Conservation (phyloP, 2,797 vertebrate genomes). For the Otolemur crassicaudatus region DNA sequence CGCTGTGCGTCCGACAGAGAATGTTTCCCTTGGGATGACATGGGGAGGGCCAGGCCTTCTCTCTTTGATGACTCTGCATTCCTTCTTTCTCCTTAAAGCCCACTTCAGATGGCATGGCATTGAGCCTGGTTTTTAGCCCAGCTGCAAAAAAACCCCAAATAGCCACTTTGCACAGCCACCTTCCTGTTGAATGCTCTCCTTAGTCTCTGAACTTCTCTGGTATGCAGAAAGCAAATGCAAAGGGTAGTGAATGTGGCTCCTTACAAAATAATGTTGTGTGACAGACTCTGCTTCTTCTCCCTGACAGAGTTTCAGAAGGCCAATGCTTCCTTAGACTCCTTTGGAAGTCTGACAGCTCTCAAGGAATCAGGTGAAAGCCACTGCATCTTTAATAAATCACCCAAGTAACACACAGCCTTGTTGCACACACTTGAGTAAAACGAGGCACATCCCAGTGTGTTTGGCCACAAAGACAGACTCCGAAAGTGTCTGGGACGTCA, state of each 20-base stretch:
- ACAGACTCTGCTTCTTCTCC: neutral
- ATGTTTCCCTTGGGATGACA: neutral
- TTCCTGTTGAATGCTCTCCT: neutral
- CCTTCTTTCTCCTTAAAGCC: neutral
- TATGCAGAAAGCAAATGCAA: neutral
- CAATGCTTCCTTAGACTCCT: neutral
- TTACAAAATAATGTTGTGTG: neutral
- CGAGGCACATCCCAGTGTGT: neutral
- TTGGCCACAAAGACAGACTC: neutral
- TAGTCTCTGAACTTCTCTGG: neutral
- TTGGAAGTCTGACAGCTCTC: neutral
- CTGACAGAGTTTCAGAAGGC: neutral
- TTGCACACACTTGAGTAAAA: neutral
- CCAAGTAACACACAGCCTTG: neutral
- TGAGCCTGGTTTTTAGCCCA: neutral
- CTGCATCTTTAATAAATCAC: neutral
- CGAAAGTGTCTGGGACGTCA: neutral
- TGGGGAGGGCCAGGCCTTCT: neutral
- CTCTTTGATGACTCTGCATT: neutral
- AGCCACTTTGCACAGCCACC: neutral
- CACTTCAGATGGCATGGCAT: neutral
- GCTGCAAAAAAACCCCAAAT: neutral
- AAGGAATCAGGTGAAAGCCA: neutral
- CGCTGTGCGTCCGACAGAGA: neutral
- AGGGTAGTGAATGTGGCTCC: neutral